Conservation (phyloP, 2,113 vertebrate genomes). For the Oostethus manadensis region DNA sequence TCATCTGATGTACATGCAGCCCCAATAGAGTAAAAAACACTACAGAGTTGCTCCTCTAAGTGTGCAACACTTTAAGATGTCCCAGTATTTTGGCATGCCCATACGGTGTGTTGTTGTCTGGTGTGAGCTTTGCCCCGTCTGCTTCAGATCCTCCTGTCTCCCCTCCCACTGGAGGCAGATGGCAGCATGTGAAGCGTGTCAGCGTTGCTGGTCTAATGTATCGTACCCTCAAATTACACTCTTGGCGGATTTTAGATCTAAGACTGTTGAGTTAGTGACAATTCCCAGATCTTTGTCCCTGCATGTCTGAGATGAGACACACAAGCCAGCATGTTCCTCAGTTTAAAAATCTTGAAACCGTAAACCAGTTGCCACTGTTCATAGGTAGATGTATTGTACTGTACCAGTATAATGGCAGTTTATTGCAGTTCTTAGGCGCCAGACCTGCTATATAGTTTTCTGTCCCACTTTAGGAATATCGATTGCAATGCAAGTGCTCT, state of each 20-base stretch:
- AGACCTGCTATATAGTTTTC: constrained; percentile 11
- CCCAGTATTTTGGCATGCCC: constrained; percentile 24
- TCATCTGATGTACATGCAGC: constrained; percentile 39
- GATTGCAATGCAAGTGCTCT: constrained; percentile 10
- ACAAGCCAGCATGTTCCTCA: neutral
- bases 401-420: constrained; percentile 13
- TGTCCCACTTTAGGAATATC: constrained; percentile 10
- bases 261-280: constrained; percentile 30
- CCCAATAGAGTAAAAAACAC: constrained; percentile 40
- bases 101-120: constrained; percentile 38
- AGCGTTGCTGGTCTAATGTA: constrained; percentile 60
- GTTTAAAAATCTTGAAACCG: neutral
- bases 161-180: constrained; percentile 65
- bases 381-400: constrained; percentile 9
- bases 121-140: constrained; percentile 47
- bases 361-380: neutral
- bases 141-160: constrained; percentile 53
- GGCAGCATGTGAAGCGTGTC: constrained; percentile 67
- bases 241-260: constrained; percentile 53
- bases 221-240: constrained; percentile 71
- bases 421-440: constrained; percentile 13
- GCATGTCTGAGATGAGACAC: constrained; percentile 40
- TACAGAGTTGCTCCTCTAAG: constrained; percentile 9
- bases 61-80: constrained; percentile 17
- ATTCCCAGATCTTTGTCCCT: constrained; percentile 48